Base-by-base conservation (phyloP, 2,888 invertebrate species). In the Leptogaster cylindrica region DNA sequence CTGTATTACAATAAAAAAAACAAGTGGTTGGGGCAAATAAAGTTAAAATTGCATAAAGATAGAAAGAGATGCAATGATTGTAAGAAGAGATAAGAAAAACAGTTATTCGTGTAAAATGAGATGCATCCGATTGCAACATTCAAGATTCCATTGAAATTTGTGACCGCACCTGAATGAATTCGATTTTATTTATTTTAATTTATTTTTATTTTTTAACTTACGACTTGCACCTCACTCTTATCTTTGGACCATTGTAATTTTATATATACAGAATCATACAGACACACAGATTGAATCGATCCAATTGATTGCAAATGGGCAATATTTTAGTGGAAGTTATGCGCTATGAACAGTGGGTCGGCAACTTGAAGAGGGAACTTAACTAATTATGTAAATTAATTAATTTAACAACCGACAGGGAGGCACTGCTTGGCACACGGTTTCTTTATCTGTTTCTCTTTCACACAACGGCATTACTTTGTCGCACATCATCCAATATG, bases 301-400 rank as follows among this genome's bases (percentile, higher is more conserved):
- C 65, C 65, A 65, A 65, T 65, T 65, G 65, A 65, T 65, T 65
- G 65, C 48, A 65, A 65, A 65, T 65, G 46, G 65, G 33, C 48
- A 65, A 65, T 65, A 65, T 50, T 65, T 65, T 65, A 48, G 12
- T 58, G 20, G 27, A 58, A 36, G 36, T 58, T 58, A 58, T 58
- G 41, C 41, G 27, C 39, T 52, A 28, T 52, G 52, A 28, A 52
- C 41, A 7, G n/a, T n/a, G 14, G 61, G 41, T 61, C 61, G 41
- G 41, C 39, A 41, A 61, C 41, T 41, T 39, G 27, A 61, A 25
- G 61, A 18, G n/a, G n/a, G n/a, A n/a, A n/a, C n/a, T 14, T 28
- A 61, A 61, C 61, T 61, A 61, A 61, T 61, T 61, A 61, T 61
- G 61, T 61, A 61, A 61, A 61, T 61, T 61, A 61, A 61, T 61